These are phyloP conservation scores for Helleia helle DNA, from an alignment of 2,888 invertebrate genomes.

Conservation along the genomic window DNA sequence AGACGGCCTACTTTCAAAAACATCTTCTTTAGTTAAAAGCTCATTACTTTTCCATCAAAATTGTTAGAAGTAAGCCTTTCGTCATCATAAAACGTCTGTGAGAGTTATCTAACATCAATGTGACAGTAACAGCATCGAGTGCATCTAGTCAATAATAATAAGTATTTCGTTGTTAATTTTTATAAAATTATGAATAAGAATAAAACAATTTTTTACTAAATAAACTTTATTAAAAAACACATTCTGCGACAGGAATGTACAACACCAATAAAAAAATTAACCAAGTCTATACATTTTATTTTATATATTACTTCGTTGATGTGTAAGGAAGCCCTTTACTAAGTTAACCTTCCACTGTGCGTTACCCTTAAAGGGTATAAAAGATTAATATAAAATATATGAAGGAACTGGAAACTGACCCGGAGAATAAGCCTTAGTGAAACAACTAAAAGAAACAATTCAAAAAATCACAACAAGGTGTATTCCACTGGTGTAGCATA, in stretches of 20 bases:
- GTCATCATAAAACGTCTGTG: no score
- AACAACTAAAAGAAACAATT: no score
- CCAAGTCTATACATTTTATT: conserved; percentile 34
- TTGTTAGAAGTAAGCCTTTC: no score
- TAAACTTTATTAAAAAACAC: conserved; percentile 43
- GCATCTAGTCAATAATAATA: conserved; percentile 59
- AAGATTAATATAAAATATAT: neutral
- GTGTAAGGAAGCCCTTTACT: conserved; percentile 27
- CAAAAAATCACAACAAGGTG: no score
- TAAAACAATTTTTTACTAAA: conserved; percentile 42
- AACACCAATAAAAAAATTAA: conserved; percentile 57
- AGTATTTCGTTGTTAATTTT: conserved; percentile 40
- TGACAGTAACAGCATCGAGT: conserved; percentile 30
- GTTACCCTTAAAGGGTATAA: neutral
- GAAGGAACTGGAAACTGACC: no score
- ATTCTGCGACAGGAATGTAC: conserved; percentile 57
- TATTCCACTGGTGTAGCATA: no score
- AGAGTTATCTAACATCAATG: neutral
- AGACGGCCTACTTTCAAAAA: no score
- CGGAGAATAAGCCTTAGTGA: no score
- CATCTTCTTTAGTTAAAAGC: neutral
- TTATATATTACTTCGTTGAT: conserved; percentile 33
- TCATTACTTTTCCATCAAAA: no score
- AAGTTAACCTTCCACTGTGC: neutral
- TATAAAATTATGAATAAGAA: conserved; percentile 24